Conservation (phyloP, 1,140 invertebrate genomes). For the Ceratina japonica region DNA sequence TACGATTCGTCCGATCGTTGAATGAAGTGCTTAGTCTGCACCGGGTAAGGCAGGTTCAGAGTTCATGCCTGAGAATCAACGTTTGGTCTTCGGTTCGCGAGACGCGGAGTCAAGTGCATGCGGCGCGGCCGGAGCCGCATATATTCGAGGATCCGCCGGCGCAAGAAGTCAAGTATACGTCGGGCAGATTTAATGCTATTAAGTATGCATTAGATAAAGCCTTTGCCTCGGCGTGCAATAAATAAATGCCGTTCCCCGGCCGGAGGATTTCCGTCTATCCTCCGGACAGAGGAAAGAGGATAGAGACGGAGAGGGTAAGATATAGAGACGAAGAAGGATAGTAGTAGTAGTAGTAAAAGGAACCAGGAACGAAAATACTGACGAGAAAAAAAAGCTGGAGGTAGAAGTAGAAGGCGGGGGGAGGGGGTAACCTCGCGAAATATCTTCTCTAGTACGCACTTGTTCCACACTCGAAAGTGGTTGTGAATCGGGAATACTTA, state of each 20-base stretch:
- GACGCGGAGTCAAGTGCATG: background rate
- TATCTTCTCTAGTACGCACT: slow-evolving; percentile 43
- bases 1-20: background rate
- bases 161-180: background rate
- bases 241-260: background rate
- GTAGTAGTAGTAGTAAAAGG: too few relatives aligned
- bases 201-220: slow-evolving; percentile 24
- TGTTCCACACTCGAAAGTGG: slow-evolving; percentile 41
- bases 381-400: background rate
- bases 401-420: background rate
- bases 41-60: background rate
- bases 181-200: background rate
- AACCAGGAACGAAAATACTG: background rate
- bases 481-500: slow-evolving; percentile 54
- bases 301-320: background rate
- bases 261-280: background rate
- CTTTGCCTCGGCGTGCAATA: background rate
- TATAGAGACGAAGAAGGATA: too few relatives aligned
- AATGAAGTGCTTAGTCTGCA: slow-evolving; percentile 1
- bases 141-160: background rate
- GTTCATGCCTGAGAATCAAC: background rate
- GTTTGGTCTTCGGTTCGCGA: background rate
- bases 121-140: background rate
- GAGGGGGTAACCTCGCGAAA: slow-evolving; percentile 35
- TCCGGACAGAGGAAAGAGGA: too few relatives aligned